phyloP scores from a whole-genome alignment of 2,888 invertebrate genomes.

The Dynastes tityus region DNA sequence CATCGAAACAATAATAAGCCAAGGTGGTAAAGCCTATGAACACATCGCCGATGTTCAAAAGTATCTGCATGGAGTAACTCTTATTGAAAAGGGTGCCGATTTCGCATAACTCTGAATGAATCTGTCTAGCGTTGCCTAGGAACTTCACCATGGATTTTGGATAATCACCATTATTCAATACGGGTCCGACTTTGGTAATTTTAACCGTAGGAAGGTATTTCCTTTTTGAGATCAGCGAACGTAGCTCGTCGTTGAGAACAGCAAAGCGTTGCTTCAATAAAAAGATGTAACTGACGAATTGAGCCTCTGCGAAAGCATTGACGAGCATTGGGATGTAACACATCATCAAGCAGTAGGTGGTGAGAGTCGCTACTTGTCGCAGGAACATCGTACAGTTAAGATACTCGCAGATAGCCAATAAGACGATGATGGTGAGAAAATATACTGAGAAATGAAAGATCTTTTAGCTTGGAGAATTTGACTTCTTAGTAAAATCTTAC shows the following conservation, averaged over 20 bases:
- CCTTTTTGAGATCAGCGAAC: constrained; percentile 16
- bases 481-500: constrained; percentile 19
- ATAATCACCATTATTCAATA: neutral
- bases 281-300: constrained; percentile 50
- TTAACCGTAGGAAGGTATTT: constrained; percentile 14
- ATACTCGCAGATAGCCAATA: constrained; percentile 52
- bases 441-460: constrained; percentile 19
- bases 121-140: constrained; percentile 34
- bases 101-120: constrained; percentile 52
- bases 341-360: constrained; percentile 52
- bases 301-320: constrained; percentile 51
- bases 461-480: neutral
- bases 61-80: constrained; percentile 51
- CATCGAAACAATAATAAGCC: constrained; percentile 55
- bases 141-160: constrained; percentile 3
- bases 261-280: constrained; percentile 51
- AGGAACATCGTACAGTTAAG: constrained; percentile 55
- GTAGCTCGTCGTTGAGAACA: constrained; percentile 50
- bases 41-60: constrained; percentile 50
- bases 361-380: constrained; percentile 49
- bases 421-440: neutral
- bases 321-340: constrained; percentile 54
- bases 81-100: constrained; percentile 48
- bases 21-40: constrained; percentile 55
- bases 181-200: constrained; percentile 32